Conservation (phyloP, 1,140 invertebrate genomes). For the Mylabris phalerata region DNA sequence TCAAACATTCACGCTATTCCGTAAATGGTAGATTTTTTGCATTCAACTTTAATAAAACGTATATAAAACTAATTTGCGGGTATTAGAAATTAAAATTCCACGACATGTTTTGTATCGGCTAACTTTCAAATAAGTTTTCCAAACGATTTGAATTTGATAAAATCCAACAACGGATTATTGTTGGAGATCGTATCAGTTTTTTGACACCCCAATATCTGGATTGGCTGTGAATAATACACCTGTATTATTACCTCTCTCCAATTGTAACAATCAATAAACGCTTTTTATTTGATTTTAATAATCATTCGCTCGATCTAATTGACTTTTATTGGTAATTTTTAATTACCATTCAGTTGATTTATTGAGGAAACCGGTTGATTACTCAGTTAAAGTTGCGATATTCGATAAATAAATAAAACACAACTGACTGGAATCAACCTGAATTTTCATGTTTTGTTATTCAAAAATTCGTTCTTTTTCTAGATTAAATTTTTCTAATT, state of each 20-base stretch:
- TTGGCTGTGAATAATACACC: constrained; percentile 5
- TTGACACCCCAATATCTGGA: constrained; percentile 12
- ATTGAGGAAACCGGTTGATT: background rate
- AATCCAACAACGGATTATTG: too few species aligned
- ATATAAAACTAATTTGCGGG: too few species aligned
- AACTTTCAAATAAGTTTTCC: too few species aligned
- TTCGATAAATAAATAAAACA: background rate
- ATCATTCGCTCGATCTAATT: constrained; percentile 2
- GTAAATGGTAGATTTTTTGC: too few species aligned
- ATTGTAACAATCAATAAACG: constrained; percentile 6
- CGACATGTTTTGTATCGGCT: too few species aligned
- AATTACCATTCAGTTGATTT: constrained; percentile 11
- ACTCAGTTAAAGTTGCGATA: background rate
- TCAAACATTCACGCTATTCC: too few species aligned
- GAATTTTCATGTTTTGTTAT: constrained; percentile 1
- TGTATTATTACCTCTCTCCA: constrained; percentile 1
- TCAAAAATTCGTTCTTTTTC: constrained; percentile 3
- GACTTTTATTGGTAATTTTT: constrained; percentile 1
- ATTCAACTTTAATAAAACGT: too few species aligned
- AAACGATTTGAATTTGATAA: too few species aligned
- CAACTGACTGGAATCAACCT: background rate
- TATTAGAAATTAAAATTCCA: too few species aligned
- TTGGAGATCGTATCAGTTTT: constrained; percentile 7
- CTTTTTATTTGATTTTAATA: constrained; percentile 13
- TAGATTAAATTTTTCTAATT: constrained; percentile 8